Evolutionary conservation across 2,888 invertebrate species (phyloP).

Genomic region (Hypena proboscidalis): DNA sequence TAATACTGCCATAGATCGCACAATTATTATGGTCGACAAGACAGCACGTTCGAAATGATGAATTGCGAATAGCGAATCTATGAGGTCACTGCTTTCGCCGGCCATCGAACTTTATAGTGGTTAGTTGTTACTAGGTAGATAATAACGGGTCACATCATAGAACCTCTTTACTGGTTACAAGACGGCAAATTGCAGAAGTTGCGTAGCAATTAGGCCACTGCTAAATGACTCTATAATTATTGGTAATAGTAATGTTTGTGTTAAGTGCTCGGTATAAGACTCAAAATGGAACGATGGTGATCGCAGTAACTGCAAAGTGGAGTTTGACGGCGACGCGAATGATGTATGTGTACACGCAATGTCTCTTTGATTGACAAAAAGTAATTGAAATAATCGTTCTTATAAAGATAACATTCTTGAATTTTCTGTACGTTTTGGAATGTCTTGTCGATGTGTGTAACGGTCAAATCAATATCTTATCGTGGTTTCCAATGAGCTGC

Average conservation of each 20-base stretch:
- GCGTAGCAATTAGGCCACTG: constrained; percentile 49
- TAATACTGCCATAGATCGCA: constrained; percentile 44
- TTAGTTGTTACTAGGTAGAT: constrained; percentile 69
- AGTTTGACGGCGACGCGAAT: constrained; percentile 28
- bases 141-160: constrained; percentile 70
- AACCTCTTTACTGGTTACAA: constrained; percentile 55
- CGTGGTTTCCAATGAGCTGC: constrained; percentile 15
- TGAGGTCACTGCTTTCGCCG: constrained; percentile 78
- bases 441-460: not conserved
- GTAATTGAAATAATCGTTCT: constrained; percentile 37
- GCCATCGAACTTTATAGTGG: constrained; percentile 73
- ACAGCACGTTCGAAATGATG: constrained; percentile 71
- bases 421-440: constrained; percentile 13
- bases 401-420: constrained; percentile 22
- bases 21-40: constrained; percentile 53
- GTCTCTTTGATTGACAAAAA: constrained; percentile 44
- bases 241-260: constrained; percentile 33
- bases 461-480: constrained; percentile 3
- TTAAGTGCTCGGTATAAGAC: constrained; percentile 28
- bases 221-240: constrained; percentile 37
- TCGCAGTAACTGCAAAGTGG: constrained; percentile 21
- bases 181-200: constrained; percentile 54
- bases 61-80: constrained; percentile 76
- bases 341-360: constrained; percentile 43
- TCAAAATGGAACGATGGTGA: constrained; percentile 30